A percentile compares a stretch with the other conserved stretches of the same genome.
Conservation (phyloP, 2,113 vertebrate genomes). For the Phrynocephalus versicolor region DNA sequence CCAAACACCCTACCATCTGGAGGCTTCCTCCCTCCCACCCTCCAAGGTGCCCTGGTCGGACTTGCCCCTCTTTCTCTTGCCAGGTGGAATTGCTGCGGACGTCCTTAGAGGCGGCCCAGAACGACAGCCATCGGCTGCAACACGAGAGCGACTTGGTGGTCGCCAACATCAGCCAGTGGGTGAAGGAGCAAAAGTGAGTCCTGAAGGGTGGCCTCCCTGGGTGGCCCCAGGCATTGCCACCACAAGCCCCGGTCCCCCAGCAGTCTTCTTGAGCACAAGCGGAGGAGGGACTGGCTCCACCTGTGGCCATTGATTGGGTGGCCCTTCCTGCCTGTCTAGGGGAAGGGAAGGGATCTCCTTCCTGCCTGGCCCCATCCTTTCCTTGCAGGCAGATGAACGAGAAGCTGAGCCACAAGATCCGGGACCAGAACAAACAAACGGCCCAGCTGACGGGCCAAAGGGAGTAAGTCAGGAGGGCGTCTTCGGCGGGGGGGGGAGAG, state of each 20-base stretch:
- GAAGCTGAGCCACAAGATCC: constrained; percentile 74
- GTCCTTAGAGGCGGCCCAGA: constrained; percentile 43
- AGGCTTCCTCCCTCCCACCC: background rate
- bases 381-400: constrained; percentile 76
- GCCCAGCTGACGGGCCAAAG: constrained; percentile 74
- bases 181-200: constrained; percentile 78
- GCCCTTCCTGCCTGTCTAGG: too few species aligned
- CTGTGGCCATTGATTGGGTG: background rate
- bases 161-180: constrained; percentile 72
- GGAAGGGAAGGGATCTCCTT: accelerated
- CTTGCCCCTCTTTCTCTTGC: background rate
- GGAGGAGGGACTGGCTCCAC: too few species aligned
- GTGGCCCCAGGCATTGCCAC: background rate
- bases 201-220: background rate
- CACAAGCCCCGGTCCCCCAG: too few species aligned
- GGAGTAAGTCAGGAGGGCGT: constrained; percentile 68
- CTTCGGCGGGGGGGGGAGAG: background rate
- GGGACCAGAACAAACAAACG: constrained; percentile 75
- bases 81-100: constrained; percentile 61
- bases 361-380: background rate
- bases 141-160: constrained; percentile 75
- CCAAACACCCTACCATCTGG: too few species aligned
- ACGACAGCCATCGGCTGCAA: constrained; percentile 53
- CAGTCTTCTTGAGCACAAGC: too few species aligned
- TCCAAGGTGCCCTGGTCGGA: too few species aligned